Evolutionary conservation across 2,888 invertebrate genomes (phyloP).

Genomic region (Polyploca ridens): DNA sequence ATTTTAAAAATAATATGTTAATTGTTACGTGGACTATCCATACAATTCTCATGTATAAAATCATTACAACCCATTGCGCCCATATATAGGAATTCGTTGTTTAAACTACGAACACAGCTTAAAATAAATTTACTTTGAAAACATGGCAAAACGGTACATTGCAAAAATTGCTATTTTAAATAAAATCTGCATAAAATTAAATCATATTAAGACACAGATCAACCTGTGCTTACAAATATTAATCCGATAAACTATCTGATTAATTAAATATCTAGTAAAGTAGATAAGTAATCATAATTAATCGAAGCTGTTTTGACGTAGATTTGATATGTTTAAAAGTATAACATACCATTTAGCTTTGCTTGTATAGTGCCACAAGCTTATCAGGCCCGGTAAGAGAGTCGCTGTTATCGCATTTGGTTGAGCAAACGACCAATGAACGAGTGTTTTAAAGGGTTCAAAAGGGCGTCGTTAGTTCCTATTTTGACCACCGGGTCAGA

Average conservation of each 20-base stretch:
- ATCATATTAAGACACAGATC: neutral
- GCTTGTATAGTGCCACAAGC: too few species aligned
- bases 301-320: constrained; percentile 33
- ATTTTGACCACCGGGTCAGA: too few species aligned
- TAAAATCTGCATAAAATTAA: neutral
- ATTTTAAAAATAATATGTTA: neutral
- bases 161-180: constrained; percentile 29
- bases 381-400: too few species aligned
- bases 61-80: constrained; percentile 72
- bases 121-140: constrained; percentile 72
- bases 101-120: constrained; percentile 66
- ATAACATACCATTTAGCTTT: too few species aligned
- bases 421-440: too few species aligned
- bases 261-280: constrained; percentile 30
- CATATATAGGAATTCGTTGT: constrained; percentile 69
- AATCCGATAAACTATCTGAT: constrained; percentile 10
- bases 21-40: constrained; percentile 48
- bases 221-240: neutral
- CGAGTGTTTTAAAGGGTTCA: too few species aligned
- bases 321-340: constrained; percentile 16
- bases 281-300: constrained; percentile 53
- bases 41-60: constrained; percentile 49
- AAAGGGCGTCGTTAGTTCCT: too few species aligned
- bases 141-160: constrained; percentile 43
- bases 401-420: too few species aligned